Conservation (phyloP, 2,888 invertebrate genomes). For the Azorinus chamasolen region DNA sequence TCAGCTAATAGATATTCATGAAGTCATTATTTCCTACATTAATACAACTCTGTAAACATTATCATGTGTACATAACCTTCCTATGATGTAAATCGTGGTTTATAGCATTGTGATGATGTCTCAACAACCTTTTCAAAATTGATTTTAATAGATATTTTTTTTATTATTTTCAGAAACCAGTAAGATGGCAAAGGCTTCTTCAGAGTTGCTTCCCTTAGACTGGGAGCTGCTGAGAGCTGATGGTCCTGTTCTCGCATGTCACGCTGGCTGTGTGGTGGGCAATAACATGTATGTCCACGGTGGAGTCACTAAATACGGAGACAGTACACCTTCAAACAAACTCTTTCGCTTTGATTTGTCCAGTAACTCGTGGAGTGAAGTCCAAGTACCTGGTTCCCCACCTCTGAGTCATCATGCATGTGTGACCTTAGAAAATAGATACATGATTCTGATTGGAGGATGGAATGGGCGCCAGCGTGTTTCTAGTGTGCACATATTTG, state of each 20-base stretch:
- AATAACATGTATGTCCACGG: slow-evolving; percentile 83
- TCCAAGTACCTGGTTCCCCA: slow-evolving; percentile 76
- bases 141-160: too few species aligned
- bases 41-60: too few species aligned
- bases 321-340: slow-evolving; percentile 76
- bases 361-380: slow-evolving; percentile 66
- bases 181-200: slow-evolving; percentile 41
- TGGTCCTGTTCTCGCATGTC: slow-evolving; percentile 83
- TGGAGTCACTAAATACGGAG: slow-evolving; percentile 78
- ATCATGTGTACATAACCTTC: too few species aligned
- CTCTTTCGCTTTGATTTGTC: slow-evolving; percentile 75
- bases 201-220: slow-evolving; percentile 38
- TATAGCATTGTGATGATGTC: too few species aligned
- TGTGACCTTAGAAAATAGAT: slow-evolving; percentile 79
- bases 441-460: slow-evolving; percentile 85
- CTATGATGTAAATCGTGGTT: too few species aligned
- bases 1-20: too few species aligned
- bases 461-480: slow-evolving; percentile 84
- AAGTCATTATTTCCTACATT: too few species aligned
- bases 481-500: slow-evolving; percentile 79
- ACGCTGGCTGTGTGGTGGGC: slow-evolving; percentile 77
- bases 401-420: slow-evolving; percentile 84
- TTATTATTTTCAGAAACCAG: neutral
- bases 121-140: too few species aligned
- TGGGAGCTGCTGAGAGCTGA: slow-evolving; percentile 88